Evolutionary conservation across 1,140 invertebrate genomes (phyloP).

Genomic region (Linepithema humile): DNA sequence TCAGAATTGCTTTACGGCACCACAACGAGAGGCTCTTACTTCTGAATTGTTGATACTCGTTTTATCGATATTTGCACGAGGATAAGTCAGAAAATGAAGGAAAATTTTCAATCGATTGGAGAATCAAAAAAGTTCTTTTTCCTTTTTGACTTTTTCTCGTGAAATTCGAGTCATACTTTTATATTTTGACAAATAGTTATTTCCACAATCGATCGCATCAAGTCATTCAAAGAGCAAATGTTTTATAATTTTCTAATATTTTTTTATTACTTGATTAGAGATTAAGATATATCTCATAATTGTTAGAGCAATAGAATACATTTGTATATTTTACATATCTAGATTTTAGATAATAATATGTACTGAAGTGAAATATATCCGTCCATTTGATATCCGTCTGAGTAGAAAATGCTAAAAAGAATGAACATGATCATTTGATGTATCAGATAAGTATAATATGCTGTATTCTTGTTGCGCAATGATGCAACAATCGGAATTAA

Average conservation of each 20-base stretch:
- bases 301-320: background rate
- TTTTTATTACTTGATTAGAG: background rate
- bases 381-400: constrained; percentile 19
- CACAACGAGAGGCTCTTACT: too few species aligned
- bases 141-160: too few species aligned
- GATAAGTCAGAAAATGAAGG: too few species aligned
- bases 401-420: constrained; percentile 1
- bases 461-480: background rate
- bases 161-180: background rate
- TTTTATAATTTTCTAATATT: background rate
- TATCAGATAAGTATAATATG: background rate
- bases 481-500: background rate
- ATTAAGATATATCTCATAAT: background rate
- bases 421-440: background rate
- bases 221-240: background rate
- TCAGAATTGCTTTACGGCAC: too few species aligned
- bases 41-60: too few species aligned
- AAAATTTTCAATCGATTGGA: too few species aligned
- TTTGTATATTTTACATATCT: constrained; percentile 15
- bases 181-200: background rate
- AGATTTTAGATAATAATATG: background rate
- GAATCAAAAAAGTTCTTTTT: too few species aligned
- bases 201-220: background rate
- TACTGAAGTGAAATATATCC: background rate
- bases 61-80: too few species aligned